Evolutionary conservation across 1,140 invertebrate genomes (phyloP).

Genomic region (Chrysopa pallens): DNA sequence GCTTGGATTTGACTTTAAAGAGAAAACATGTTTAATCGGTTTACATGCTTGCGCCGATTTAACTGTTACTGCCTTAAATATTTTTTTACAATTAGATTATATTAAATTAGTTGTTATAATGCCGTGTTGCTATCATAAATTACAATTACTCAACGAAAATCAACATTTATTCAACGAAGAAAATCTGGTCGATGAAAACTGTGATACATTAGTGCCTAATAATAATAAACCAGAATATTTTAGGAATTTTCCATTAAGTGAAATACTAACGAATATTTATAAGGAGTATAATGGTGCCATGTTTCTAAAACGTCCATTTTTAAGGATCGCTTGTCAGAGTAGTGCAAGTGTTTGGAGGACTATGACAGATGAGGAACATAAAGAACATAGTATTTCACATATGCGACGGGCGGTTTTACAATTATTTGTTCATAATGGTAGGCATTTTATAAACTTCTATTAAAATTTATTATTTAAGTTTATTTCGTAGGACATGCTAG

Average conservation of each 20-base stretch:
- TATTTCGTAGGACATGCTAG: too few species aligned
- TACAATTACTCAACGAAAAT: conserved; percentile 16
- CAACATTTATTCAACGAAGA: too few species aligned
- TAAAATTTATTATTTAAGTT: too few species aligned
- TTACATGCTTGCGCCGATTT: conserved; percentile 76
- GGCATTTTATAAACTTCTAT: too few species aligned
- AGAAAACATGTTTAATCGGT: conserved; percentile 35
- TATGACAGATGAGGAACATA: conserved; percentile 23
- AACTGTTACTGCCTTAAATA: conserved; percentile 45
- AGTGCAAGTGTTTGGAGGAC: conserved; percentile 23
- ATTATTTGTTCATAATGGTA: conserved; percentile 33
- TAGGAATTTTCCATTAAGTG: conserved; percentile 43
- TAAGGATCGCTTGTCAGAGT: conserved; percentile 44
- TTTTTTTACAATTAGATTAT: conserved; percentile 42
- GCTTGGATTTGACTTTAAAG: conserved; percentile 8
- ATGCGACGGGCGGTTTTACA: conserved; percentile 38
- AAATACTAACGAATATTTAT: conserved; percentile 20
- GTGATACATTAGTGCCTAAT: conserved; percentile 8
- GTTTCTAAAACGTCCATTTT: conserved; percentile 37
- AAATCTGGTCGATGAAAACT: background rate
- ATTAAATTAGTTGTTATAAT: conserved; percentile 47
- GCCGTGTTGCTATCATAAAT: conserved; percentile 76
- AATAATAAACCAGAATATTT: conserved; percentile 22
- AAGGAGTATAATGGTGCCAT: conserved; percentile 15
- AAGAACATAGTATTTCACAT: conserved; percentile 32